These are phyloP conservation scores for Drosophila pachea DNA, from an alignment of 1,140 invertebrate genomes.

Conservation along the genomic window DNA sequence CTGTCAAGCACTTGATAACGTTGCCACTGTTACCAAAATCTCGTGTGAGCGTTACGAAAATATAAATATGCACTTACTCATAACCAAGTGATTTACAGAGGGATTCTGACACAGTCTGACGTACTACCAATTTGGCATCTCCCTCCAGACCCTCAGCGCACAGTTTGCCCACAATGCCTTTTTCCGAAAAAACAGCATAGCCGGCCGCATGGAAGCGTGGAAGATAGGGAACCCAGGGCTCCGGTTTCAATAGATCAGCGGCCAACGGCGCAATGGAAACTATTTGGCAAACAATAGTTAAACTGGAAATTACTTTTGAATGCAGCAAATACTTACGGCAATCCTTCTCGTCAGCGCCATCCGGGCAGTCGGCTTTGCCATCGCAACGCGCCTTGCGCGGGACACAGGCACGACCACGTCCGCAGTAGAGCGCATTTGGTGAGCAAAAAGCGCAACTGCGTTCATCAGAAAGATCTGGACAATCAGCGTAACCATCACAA, in stretches of 20 bases:
- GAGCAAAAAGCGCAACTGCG: conserved; percentile 88
- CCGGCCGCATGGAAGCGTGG: conserved; percentile 85
- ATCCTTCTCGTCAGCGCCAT: conserved; percentile 90
- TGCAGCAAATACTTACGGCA: conserved; percentile 84
- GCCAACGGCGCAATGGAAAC: conserved; percentile 87
- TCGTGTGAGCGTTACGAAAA: neutral
- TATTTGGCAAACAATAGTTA: conserved; percentile 68
- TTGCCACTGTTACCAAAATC: neutral
- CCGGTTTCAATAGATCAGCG: conserved; percentile 80
- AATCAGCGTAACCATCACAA: conserved; percentile 92
- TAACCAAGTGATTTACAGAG: conserved; percentile 87
- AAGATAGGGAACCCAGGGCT: conserved; percentile 83
- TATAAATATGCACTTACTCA: conserved; percentile 81
- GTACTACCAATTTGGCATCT: conserved; percentile 78
- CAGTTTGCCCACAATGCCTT: conserved; percentile 88
- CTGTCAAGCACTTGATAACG: neutral
- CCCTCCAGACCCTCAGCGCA: conserved; percentile 86
- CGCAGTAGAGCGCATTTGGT: conserved; percentile 86
- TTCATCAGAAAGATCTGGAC: conserved; percentile 90
- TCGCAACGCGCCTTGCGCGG: conserved; percentile 86
- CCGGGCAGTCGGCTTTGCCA: conserved; percentile 89
- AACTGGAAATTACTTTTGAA: no score
- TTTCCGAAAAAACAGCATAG: conserved; percentile 90
- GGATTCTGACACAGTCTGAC: conserved; percentile 85
- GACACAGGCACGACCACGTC: conserved; percentile 87